Evolutionary conservation across 2,113 vertebrate species (phyloP).

Genomic region (Corvus cornix): DNA sequence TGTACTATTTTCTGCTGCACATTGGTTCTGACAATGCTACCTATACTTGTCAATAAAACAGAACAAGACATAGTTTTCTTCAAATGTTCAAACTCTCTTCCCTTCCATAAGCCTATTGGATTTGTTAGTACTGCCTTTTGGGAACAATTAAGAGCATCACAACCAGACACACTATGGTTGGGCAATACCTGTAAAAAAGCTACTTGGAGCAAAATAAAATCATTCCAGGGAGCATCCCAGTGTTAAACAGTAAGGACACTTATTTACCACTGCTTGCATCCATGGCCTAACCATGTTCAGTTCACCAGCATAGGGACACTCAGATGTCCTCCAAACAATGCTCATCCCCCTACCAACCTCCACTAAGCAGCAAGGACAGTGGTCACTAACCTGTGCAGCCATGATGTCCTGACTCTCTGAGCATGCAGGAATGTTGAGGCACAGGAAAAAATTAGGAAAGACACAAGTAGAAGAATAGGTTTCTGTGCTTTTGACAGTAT

Average conservation of each 20-base stretch:
- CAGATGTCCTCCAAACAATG: background rate
- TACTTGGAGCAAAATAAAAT: background rate
- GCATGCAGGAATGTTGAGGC: background rate
- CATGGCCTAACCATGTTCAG: background rate
- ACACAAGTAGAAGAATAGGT: background rate
- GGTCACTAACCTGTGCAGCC: background rate
- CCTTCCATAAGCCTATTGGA: background rate
- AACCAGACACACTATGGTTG: background rate
- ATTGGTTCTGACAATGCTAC: background rate
- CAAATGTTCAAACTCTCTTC: background rate
- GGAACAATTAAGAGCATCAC: background rate
- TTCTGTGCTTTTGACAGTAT: background rate
- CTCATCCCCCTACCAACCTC: background rate
- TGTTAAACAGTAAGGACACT: background rate
- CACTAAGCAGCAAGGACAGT: background rate
- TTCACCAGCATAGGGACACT: background rate
- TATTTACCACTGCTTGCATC: background rate
- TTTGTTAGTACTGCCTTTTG: background rate
- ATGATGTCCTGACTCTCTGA: background rate
- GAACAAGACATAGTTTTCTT: background rate
- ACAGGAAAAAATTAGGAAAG: background rate
- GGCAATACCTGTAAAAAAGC: background rate
- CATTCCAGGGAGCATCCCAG: background rate
- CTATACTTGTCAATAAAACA: background rate
- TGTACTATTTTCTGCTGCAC: background rate